Evolutionary conservation across 1,140 invertebrate species (phyloP).

Genomic region (Lordiphosa clarofinis): DNA sequence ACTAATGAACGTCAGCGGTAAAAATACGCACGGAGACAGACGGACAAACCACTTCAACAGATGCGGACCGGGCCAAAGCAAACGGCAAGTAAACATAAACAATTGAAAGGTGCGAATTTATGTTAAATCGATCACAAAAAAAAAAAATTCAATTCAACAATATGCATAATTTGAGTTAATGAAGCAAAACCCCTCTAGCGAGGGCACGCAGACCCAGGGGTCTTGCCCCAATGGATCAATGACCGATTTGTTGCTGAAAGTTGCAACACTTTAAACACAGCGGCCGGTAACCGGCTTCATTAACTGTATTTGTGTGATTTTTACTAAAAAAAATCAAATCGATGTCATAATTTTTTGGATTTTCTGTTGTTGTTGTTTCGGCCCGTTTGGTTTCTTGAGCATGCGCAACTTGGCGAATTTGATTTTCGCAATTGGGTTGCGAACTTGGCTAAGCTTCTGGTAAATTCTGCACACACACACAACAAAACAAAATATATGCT

Average conservation of each 20-base stretch:
- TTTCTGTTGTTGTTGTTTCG: slow-evolving; percentile 8
- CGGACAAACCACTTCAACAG: slow-evolving; percentile 14
- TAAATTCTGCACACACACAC: slow-evolving; percentile 45
- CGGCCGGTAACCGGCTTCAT: slow-evolving; percentile 10
- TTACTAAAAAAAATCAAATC: slow-evolving; percentile 4
- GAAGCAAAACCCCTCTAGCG: slow-evolving; percentile 16
- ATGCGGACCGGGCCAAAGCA: slow-evolving; percentile 18
- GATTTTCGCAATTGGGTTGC: slow-evolving; percentile 23
- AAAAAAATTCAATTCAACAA: slow-evolving; percentile 31
- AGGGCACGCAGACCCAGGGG: slow-evolving; percentile 14
- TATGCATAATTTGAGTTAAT: slow-evolving; percentile 5
- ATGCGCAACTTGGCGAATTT: slow-evolving; percentile 46
- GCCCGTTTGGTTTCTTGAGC: slow-evolving; percentile 11
- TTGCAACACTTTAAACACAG: slow-evolving; percentile 10
- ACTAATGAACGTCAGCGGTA: slow-evolving; percentile 47
- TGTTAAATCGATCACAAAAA: slow-evolving; percentile 68
- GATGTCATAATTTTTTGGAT: slow-evolving; percentile 9
- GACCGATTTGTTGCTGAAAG: slow-evolving; percentile 4
- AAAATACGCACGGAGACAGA: slow-evolving; percentile 34
- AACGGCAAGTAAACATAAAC: slow-evolving; percentile 54
- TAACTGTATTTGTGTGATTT: no score
- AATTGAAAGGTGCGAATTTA: slow-evolving; percentile 75
- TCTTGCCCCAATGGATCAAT: neutral
- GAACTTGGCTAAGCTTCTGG: slow-evolving; percentile 46
- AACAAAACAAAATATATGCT: no score